Conservation (phyloP, 2,113 vertebrate genomes). For the Aleadryas rufinucha region DNA sequence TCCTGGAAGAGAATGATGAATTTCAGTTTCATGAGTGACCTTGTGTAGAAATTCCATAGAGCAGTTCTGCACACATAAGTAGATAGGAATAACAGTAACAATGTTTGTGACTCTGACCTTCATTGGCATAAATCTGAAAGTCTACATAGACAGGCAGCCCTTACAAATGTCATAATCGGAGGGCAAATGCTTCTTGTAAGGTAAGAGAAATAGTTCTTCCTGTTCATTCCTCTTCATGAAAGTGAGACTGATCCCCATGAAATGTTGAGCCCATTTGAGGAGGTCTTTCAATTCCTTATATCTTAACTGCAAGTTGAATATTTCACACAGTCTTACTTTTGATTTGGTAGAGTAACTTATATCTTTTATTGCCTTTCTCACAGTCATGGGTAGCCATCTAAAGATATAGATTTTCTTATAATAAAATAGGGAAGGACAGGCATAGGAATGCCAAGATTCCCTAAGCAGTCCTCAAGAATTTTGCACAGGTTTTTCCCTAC, state of each 20-base stretch:
- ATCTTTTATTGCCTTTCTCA: background rate
- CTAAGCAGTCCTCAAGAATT: background rate
- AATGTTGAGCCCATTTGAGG: background rate
- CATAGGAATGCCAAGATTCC: background rate
- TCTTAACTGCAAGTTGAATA: background rate
- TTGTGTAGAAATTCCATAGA: background rate
- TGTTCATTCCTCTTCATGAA: background rate
- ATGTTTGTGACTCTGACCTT: background rate
- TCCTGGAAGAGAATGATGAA: background rate
- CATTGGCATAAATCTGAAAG: background rate
- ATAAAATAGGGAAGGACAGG: background rate
- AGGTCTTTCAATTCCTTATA: background rate
- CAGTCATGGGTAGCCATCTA: background rate
- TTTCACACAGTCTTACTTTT: background rate
- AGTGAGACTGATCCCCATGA: background rate
- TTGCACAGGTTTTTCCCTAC: background rate
- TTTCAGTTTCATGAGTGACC: background rate
- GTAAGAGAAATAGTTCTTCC: background rate
- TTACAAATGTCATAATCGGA: background rate
- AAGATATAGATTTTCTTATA: background rate
- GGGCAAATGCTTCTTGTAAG: background rate
- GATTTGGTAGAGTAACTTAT: background rate
- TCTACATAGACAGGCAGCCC: background rate
- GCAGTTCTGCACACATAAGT: background rate
- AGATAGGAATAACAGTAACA: background rate